Evolutionary conservation across 2,888 invertebrate genomes (phyloP), one percentile per base, ranked within the genome.

Genomic region (Abrostola triplasia): DNA sequence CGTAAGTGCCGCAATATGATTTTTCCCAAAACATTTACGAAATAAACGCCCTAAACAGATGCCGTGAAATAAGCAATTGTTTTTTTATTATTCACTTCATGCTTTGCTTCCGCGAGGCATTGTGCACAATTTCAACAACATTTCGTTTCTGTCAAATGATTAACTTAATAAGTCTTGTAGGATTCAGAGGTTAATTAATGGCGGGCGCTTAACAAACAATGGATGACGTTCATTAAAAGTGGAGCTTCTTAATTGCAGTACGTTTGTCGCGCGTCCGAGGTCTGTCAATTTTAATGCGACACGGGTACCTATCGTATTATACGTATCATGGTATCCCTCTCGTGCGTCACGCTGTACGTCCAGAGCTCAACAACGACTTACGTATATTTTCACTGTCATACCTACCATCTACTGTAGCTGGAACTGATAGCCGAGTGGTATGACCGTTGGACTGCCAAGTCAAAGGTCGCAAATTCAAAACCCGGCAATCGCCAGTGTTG

Each of bases 21-120:
- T 47, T 61, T 70, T 50, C 12, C 24, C 37, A 50, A 70, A 42
- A 51, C 13, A 55, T 64, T 55, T 69, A 51, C 41, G 54, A 59
- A 38, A 51, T 44, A 8, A n/a, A 36, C 47, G 44, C 38, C 24
- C 37, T 52, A 48, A 65, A 71, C 12, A 52, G 64, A n/a, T 47
- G 35, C 35, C 41, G 42, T 37, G 58, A 54, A 48, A 53, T 51
- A 52, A 52, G n/a, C 55, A 64, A 59, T 71, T 64, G 65, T 52
- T 70, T 59, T 71, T 55, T 49, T 55, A 57, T 47, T 6, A 64
- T 44, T 10, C 54, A 53, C 60, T 38, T n/a, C 11, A n/a, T 8
- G 9, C 7, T 55, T 36, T 5, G 36, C 35, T 24, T 35, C 36
- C 42, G 38, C 37, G 37, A 0, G 13, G 13, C n/a, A 44, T 5